Evolutionary conservation across 1,140 invertebrate genomes (phyloP).

Genomic region (Euwallacea similis): DNA sequence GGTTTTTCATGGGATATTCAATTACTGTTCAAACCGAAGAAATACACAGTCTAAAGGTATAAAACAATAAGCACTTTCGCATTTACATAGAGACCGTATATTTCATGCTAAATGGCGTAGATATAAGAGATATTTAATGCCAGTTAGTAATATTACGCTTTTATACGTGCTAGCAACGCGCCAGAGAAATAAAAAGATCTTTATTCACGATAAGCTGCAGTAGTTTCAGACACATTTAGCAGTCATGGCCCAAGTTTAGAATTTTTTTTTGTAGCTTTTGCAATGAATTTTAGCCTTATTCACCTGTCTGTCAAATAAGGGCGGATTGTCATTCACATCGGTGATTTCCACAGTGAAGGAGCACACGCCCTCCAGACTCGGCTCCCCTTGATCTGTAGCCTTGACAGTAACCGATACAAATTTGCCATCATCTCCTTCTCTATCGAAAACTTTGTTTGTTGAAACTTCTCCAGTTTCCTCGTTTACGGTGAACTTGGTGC

Average conservation of each 20-base stretch:
- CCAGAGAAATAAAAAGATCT: conserved; percentile 22
- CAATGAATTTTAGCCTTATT: conserved; percentile 3
- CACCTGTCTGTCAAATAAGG: conserved; percentile 92
- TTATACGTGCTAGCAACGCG: background rate
- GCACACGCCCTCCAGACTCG: conserved; percentile 90
- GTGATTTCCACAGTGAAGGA: conserved; percentile 96
- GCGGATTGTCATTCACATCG: conserved; percentile 93
- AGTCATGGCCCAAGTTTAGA: background rate
- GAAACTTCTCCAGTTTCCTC: conserved; percentile 92
- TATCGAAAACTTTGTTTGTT: conserved; percentile 94
- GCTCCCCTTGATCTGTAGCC: conserved; percentile 95
- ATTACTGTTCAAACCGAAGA: no score
- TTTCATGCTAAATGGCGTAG: conserved; percentile 19
- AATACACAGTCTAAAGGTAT: no score
- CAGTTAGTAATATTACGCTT: conserved; percentile 20
- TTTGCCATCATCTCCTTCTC: conserved; percentile 93
- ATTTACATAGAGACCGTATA: conserved; percentile 14
- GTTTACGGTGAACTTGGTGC: conserved; percentile 92
- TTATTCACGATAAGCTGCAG: conserved; percentile 21
- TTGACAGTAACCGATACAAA: conserved; percentile 95
- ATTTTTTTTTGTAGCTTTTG: background rate
- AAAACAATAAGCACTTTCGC: background rate
- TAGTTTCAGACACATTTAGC: background rate
- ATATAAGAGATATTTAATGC: conserved; percentile 25
- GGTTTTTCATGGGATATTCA: no score